Percentiles rank a stretch among this genome's conserved stretches.
These are phyloP conservation scores for Auanema sp. DNA, from an alignment of 2,888 invertebrate genomes.

Conservation along the genomic window DNA sequence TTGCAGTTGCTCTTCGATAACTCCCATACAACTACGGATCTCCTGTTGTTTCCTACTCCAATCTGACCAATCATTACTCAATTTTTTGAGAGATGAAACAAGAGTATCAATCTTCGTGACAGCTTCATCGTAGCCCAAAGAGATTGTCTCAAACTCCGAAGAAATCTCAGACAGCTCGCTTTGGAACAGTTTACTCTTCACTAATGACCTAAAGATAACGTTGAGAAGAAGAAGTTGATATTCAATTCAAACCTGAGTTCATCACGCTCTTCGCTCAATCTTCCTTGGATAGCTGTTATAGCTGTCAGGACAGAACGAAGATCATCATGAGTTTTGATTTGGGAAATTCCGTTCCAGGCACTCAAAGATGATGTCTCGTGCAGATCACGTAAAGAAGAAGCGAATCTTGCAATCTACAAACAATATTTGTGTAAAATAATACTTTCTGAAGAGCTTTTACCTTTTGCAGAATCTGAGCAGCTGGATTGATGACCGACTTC, in stretches of 20 bases:
- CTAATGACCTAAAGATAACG: constrained; percentile 7
- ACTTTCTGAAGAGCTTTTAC: constrained; percentile 10
- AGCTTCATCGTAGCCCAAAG: constrained; percentile 44
- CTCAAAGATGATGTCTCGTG: constrained; percentile 33
- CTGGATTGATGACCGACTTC: constrained; percentile 32
- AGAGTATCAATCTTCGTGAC: constrained; percentile 29
- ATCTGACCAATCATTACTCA: constrained; percentile 11
- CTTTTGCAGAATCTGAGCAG: constrained; percentile 27
- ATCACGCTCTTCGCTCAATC: constrained; percentile 35
- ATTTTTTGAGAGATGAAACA: constrained; percentile 17
- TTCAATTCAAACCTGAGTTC: constrained; percentile 33
- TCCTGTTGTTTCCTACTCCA: constrained; percentile 13
- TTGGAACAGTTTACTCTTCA: constrained; percentile 13
- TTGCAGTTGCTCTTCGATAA: constrained; percentile 38
- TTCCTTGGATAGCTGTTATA: constrained; percentile 28
- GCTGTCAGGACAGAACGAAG: constrained; percentile 31
- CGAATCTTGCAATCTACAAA: constrained; percentile 35
- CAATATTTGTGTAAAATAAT: constrained; percentile 1
- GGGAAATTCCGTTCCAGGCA: constrained; percentile 29
- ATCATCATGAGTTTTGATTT: constrained; percentile 38
- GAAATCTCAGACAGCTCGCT: constrained; percentile 15
- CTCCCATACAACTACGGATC: constrained; percentile 26
- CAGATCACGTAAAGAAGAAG: constrained; percentile 29
- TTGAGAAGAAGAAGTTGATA: neutral
- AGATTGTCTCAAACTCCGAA: constrained; percentile 21